A percentile compares a stretch with the other conserved stretches of the same genome.
Evolutionary conservation across 2,797 vertebrate genomes (phyloP).

Genomic region (Cynodonichthys magdalenae): DNA sequence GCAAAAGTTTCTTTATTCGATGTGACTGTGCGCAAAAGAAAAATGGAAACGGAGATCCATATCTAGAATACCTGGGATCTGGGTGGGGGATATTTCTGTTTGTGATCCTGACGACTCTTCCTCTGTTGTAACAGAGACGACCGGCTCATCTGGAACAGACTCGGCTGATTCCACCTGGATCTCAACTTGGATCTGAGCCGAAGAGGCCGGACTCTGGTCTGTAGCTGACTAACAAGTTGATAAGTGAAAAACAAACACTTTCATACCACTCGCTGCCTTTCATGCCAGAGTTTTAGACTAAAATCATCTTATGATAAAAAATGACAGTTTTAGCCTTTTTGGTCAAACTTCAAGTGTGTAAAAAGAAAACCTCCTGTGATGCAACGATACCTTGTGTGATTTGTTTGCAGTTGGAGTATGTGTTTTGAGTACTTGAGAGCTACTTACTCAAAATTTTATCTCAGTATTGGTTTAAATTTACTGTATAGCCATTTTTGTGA

Average conservation of each 20-base stretch:
- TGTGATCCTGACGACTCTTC: constrained; percentile 39
- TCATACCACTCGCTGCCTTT: too few relatives aligned
- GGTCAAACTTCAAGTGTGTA: too few relatives aligned
- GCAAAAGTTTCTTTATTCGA: not conserved
- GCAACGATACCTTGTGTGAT: too few relatives aligned
- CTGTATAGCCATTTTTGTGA: too few relatives aligned
- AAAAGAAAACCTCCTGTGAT: too few relatives aligned
- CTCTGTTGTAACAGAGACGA: constrained; percentile 28
- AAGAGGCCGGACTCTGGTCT: constrained; percentile 30
- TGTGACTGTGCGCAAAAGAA: constrained; percentile 26
- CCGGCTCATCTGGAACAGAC: constrained; percentile 42
- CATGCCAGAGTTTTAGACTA: too few relatives aligned
- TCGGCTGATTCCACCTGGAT: constrained; percentile 31
- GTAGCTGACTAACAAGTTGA: constrained; percentile 29
- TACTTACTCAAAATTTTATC: too few relatives aligned
- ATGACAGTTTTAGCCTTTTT: too few relatives aligned
- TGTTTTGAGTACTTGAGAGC: too few relatives aligned
- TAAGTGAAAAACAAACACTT: not conserved
- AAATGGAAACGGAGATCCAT: constrained; percentile 23
- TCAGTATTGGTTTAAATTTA: too few relatives aligned
- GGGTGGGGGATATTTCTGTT: constrained; percentile 30
- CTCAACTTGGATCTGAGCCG: constrained; percentile 27
- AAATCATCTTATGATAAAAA: too few relatives aligned
- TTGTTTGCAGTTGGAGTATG: too few relatives aligned
- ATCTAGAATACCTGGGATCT: constrained; percentile 48